Base-by-base conservation (phyloP, 2,888 invertebrate species). In the Mythimna loreyi region DNA sequence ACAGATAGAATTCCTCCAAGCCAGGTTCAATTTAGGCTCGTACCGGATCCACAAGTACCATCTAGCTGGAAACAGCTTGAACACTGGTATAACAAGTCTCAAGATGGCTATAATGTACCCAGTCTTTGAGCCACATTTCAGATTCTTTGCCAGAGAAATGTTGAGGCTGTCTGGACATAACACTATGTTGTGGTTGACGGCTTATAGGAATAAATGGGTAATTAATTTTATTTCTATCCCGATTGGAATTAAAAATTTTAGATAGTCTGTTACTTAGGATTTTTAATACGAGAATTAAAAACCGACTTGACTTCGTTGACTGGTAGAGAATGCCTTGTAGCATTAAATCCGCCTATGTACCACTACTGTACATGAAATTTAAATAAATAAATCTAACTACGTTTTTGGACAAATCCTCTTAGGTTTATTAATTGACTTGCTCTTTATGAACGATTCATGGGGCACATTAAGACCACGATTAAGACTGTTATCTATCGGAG, bases 81-180 rank as follows among this genome's bases (percentile, higher is more conserved):
- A 83, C 2, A 83, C 87, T 2, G 93, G 92, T 0, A 91, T 92
- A 59, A 82, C 86, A 0, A 85, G 86, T 0, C 57, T 95, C 4
- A 92, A 93, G 67, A 83, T 89, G 0, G 87, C 86, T 0, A 76
- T 96, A 1, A 83, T 96, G 19, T 97, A 96, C 72, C 97, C 97
- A 0, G 96, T 96, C 2, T 97, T 97, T 79, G 96, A 96, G 76
- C 90, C 87, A 5, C 96, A 97, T 81, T 93, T 93, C 47, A 91
- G 94, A 53, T 97, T 94, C 85, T 97, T 97, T 72, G 88, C 96
- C 21, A 92, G 96, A 70, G 98, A 98, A 82, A 89, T 97, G 67
- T 96, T 97, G 94, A 91, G 97, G 9, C 84, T 97, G 0, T 95
- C 96, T 45, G 96, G 95, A 0, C 92, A 92, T 68, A 85, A 75